A percentile compares a stretch with the other conserved stretches of the same genome.
Evolutionary conservation across 2,888 invertebrate genomes (phyloP).

Genomic region (Heliconius charithonia): DNA sequence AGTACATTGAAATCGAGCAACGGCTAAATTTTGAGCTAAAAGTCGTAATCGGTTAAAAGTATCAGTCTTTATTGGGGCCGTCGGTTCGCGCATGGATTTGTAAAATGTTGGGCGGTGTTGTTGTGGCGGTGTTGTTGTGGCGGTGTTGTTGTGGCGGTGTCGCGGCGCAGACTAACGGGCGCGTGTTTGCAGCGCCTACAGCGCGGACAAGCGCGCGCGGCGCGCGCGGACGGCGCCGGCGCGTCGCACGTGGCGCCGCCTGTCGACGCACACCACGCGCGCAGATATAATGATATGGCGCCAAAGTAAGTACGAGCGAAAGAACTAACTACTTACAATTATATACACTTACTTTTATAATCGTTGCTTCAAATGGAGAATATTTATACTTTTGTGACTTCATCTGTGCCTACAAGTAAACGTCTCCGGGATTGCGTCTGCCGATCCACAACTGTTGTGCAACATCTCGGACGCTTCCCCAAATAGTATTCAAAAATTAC

Average conservation of each 20-base stretch:
- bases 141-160: no score
- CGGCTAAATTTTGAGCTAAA: neutral
- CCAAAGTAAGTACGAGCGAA: slow-evolving; percentile 89
- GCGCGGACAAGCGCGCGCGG: slow-evolving; percentile 74
- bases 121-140: no score
- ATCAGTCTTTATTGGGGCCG: neutral
- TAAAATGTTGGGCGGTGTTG: no score
- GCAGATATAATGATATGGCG: slow-evolving; percentile 91
- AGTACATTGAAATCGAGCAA: neutral
- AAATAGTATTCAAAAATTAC: neutral
- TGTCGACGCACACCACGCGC: slow-evolving; percentile 86
- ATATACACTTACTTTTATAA: no score
- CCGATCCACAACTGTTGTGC: neutral
- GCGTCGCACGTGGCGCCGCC: slow-evolving; percentile 74
- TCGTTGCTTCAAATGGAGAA: no score
- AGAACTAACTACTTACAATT: no score
- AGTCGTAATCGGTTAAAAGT: neutral
- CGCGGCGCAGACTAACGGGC: no score
- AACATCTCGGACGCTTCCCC: neutral
- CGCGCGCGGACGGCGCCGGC: slow-evolving; percentile 61
- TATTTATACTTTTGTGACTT: neutral
- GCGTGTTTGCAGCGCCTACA: slow-evolving; percentile 67
- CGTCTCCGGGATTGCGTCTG: neutral
- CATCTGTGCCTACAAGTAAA: neutral
- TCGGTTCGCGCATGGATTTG: slow-evolving; percentile 10